phyloP scores from a whole-genome alignment of 1,140 invertebrate genomes.

The Drosophila asahinai region DNA sequence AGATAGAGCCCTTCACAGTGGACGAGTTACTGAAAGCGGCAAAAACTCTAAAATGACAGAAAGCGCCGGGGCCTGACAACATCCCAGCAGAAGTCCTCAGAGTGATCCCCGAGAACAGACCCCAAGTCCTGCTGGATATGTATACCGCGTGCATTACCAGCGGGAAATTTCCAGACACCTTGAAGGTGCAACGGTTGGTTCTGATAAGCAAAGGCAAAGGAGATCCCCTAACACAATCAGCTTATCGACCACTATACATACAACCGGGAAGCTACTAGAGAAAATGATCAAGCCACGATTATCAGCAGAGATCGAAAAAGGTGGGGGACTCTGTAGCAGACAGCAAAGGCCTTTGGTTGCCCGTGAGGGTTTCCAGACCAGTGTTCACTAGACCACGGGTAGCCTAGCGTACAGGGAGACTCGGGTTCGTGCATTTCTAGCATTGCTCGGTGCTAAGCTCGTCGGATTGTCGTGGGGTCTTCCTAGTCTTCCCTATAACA shows the following conservation, averaged over 20 bases:
- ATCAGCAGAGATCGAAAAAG: neutral
- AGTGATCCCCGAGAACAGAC: neutral
- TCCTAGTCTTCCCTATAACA: too few species aligned
- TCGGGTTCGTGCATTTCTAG: too few species aligned
- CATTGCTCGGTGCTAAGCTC: too few species aligned
- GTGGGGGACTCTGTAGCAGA: too few species aligned
- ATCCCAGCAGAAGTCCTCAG: neutral
- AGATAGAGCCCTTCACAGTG: neutral
- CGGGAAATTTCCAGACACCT: neutral
- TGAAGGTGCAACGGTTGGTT: neutral
- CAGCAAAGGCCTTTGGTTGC: too few species aligned
- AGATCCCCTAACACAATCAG: neutral
- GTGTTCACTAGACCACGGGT: too few species aligned
- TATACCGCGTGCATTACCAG: neutral
- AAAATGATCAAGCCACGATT: neutral
- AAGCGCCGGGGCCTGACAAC: neutral
- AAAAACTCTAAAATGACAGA: neutral
- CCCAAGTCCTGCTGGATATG: neutral
- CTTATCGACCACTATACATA: constrained; percentile 4
- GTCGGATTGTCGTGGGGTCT: too few species aligned
- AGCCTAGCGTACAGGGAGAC: too few species aligned
- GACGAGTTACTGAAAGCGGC: neutral
- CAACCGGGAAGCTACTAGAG: neutral
- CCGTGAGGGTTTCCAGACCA: too few species aligned
- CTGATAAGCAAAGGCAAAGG: neutral